These are phyloP conservation scores for Hippocampus guttulatus DNA, from an alignment of 2,113 vertebrate species.

Conservation along the genomic window DNA sequence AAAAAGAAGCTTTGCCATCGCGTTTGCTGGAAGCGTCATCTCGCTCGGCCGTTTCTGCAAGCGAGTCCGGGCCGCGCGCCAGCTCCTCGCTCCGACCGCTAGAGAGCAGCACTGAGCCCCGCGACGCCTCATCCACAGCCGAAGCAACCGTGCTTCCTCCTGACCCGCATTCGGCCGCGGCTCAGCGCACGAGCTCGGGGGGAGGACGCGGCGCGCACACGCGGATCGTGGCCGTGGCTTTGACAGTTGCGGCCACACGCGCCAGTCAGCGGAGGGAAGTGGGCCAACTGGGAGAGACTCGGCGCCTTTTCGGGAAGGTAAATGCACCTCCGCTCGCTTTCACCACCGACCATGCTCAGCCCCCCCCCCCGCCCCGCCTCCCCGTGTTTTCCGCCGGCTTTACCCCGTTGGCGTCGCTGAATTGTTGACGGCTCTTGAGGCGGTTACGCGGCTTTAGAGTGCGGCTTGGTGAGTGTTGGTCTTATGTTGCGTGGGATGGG, in stretches of 20 bases:
- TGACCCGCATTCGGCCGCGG: slow-evolving; percentile 64
- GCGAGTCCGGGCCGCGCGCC: no score
- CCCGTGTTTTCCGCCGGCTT: not conserved
- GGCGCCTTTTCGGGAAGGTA: slow-evolving; percentile 9
- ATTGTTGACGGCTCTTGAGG: slow-evolving; percentile 11
- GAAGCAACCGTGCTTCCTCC: slow-evolving; percentile 22
- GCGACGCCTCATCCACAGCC: not conserved
- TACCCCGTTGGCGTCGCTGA: slow-evolving; percentile 1
- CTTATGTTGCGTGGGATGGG: no score
- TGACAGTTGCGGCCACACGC: slow-evolving; percentile 32
- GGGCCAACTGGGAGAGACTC: slow-evolving; percentile 21
- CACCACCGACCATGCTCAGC: not conserved
- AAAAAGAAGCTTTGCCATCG: no score
- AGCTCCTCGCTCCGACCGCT: slow-evolving; percentile 24
- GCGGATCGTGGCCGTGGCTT: slow-evolving; percentile 30
- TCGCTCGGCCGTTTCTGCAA: not conserved
- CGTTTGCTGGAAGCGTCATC: not conserved
- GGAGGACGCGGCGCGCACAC: slow-evolving; percentile 48
- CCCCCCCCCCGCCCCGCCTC: not conserved
- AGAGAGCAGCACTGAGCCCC: not conserved
- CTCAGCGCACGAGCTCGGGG: not conserved
- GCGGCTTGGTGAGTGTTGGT: slow-evolving; percentile 17
- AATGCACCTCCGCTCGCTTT: slow-evolving; percentile 4
- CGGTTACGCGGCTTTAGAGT: not conserved
- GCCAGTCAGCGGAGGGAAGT: slow-evolving; percentile 24